Base-by-base conservation (phyloP, 1,140 invertebrate species). In the Armadillidium nasatum region DNA sequence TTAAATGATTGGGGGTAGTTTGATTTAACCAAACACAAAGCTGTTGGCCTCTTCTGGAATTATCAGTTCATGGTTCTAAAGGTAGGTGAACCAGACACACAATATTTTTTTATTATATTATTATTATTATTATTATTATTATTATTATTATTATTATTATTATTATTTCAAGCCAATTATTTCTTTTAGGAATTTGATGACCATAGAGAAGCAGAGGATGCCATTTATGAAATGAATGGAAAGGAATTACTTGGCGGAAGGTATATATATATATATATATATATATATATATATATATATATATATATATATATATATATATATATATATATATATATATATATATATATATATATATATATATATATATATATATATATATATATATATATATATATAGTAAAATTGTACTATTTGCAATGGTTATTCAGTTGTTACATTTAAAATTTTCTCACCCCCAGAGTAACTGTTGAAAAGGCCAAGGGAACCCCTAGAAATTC, bases 131-230 rank as follows among this genome's bases (percentile, higher is more conserved):
- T n/a, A n/a, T n/a, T n/a, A n/a, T n/a, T n/a, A n/a, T n/a, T n/a
- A n/a, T n/a, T n/a, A n/a, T n/a, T n/a, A n/a, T n/a, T n/a, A n/a
- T n/a, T n/a, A n/a, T n/a, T n/a, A n/a, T n/a, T n/a, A n/a, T n/a
- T n/a, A n/a, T n/a, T n/a, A n/a, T n/a, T n/a, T n/a, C n/a, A n/a
- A n/a, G n/a, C n/a, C n/a, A n/a, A n/a, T n/a, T n/a, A n/a, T n/a
- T 23, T 21, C 11, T 77, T n/a, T 54, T 44, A 74, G 74, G 67
- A 69, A 33, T 76, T 74, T 77, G 60, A 76, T n/a, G 72, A 77
- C 45, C 22, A 95, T 84, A 90, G 96, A 86, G 96, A 99, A 89
- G 97, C 97, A 67, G 96, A 98, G 86, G 97, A 99, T 89, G 97
- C 96, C 43, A 94, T 98, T 0, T 97, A 74, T 68, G 70, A 70